Percentiles rank a stretch among this genome's conserved stretches.
Evolutionary conservation across 2,888 invertebrate species (phyloP).

Genomic region (Thymelicus sylvestris): DNA sequence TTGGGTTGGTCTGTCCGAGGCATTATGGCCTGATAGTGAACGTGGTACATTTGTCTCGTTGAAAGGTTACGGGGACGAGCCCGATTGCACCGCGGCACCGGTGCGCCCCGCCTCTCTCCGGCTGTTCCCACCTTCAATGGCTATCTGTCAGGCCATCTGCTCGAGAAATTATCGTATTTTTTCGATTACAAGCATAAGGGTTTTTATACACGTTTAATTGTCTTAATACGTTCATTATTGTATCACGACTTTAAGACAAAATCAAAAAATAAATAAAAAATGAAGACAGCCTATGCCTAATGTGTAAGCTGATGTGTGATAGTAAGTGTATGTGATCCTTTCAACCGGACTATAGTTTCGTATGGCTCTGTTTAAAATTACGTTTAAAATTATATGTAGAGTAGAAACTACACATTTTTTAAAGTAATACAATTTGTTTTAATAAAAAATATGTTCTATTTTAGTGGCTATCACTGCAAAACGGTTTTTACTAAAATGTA

Average conservation of each 20-base stretch:
- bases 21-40: slow-evolving; percentile 61
- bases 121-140: slow-evolving; percentile 40
- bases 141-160: slow-evolving; percentile 37
- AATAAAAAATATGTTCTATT: no score
- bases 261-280: no score
- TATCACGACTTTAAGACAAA: slow-evolving; percentile 18
- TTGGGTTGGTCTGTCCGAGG: slow-evolving; percentile 48
- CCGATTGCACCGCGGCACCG: slow-evolving; percentile 38
- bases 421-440: no score
- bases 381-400: no score
- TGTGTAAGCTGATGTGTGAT: no score
- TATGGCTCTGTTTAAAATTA: no score
- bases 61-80: slow-evolving; percentile 55
- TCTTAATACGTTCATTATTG: slow-evolving; percentile 24
- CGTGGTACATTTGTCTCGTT: slow-evolving; percentile 57
- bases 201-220: slow-evolving; percentile 28
- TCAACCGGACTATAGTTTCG: no score
- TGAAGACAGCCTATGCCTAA: no score
- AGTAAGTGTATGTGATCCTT: no score
- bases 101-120: slow-evolving; percentile 40
- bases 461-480: no score
- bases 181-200: slow-evolving; percentile 18
- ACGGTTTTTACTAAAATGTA: slow-evolving; percentile 27
- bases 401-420: no score
- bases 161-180: slow-evolving; percentile 35